These are phyloP conservation scores for Chrysotoxum bicinctum DNA, from an alignment of 2,888 invertebrate species.

Conservation along the genomic window DNA sequence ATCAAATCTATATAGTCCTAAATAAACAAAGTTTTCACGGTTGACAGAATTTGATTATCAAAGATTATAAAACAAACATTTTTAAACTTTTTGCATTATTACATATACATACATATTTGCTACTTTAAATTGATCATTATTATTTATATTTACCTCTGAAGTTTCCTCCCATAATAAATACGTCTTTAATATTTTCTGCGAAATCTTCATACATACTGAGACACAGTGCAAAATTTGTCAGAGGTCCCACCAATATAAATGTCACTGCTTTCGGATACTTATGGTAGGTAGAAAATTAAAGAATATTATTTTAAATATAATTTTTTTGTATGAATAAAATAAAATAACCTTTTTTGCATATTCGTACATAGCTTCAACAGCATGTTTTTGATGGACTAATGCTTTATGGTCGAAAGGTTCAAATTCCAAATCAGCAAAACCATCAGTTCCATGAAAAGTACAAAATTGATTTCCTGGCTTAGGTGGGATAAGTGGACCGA, in stretches of 20 bases:
- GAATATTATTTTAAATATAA: too few species aligned
- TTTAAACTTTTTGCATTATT: too few species aligned
- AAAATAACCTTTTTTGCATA: conserved; percentile 83
- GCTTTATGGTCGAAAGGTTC: conserved; percentile 80
- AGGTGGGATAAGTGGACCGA: conserved; percentile 77
- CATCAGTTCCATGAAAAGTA: conserved; percentile 84
- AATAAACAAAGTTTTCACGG: too few species aligned
- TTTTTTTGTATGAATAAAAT: not conserved
- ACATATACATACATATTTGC: too few species aligned
- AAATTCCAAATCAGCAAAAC: conserved; percentile 85
- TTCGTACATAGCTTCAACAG: conserved; percentile 84
- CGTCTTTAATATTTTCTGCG: conserved; percentile 84
- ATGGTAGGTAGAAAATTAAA: not conserved
- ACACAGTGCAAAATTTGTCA: conserved; percentile 90
- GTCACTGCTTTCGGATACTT: conserved; percentile 83
- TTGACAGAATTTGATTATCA: too few species aligned
- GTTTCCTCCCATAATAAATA: conserved; percentile 92
- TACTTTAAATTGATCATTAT: too few species aligned
- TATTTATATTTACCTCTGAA: conserved; percentile 83
- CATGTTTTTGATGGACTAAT: conserved; percentile 82
- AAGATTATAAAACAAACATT: too few species aligned
- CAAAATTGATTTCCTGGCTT: conserved; percentile 1
- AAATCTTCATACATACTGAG: conserved; percentile 86
- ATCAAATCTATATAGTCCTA: too few species aligned
- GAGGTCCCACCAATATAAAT: conserved; percentile 86